Conservation (phyloP, 2,888 invertebrate genomes). For the Elmis aenea region DNA sequence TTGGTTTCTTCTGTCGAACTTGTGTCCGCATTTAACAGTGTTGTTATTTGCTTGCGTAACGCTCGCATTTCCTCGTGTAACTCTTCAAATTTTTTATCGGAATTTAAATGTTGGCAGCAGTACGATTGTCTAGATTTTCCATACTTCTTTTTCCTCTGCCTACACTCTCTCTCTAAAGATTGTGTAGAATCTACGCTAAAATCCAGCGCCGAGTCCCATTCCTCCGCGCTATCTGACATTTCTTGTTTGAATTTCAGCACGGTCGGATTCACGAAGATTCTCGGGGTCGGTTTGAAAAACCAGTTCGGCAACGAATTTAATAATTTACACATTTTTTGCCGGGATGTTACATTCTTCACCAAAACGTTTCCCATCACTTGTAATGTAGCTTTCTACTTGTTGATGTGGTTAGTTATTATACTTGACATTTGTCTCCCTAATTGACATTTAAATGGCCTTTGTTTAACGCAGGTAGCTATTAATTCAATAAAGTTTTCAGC, state of each 20-base stretch:
- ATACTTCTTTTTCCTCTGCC: background rate
- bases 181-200: constrained; percentile 7
- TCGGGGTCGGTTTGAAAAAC: constrained; percentile 14
- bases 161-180: no score
- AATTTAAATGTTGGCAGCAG: constrained; percentile 2
- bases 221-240: constrained; percentile 4
- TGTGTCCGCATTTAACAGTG: constrained; percentile 1
- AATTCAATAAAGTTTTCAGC: no score
- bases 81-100: background rate
- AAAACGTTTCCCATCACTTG: constrained; percentile 12
- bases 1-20: background rate
- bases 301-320: constrained; percentile 17
- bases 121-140: background rate
- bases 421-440: no score
- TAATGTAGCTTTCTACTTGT: no score
- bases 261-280: constrained; percentile 8
- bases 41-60: constrained; percentile 8
- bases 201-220: constrained; percentile 14
- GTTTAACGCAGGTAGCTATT: no score
- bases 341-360: constrained; percentile 8
- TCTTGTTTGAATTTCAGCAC: constrained; percentile 11
- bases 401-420: no score
- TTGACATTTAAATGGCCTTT: no score
- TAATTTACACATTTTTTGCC: constrained; percentile 8
- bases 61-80: constrained; percentile 4